Evolutionary conservation across 2,888 invertebrate species (phyloP).

Genomic region (Drosophila nr. perissopoda): DNA sequence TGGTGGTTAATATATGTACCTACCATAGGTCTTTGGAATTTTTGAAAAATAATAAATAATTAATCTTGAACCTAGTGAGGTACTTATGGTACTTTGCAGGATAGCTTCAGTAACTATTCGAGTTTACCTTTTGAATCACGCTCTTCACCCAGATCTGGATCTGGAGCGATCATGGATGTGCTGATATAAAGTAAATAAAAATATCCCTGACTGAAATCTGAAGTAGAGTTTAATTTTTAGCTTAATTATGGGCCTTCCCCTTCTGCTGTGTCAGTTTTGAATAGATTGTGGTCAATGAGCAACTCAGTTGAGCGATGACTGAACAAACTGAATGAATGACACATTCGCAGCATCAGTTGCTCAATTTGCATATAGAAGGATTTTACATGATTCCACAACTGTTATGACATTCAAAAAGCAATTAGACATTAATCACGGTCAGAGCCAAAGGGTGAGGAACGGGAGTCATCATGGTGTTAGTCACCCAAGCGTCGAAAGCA

Average conservation of each 20-base stretch:
- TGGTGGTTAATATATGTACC: too few relatives aligned
- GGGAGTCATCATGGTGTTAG: conserved; percentile 38
- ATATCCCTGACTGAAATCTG: background rate
- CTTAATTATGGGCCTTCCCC: background rate
- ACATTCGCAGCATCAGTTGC: conserved; percentile 41
- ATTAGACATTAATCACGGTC: conserved; percentile 75
- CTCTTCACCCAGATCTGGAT: background rate
- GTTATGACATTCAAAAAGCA: conserved; percentile 77
- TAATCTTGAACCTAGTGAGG: background rate
- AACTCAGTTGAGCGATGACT: conserved; percentile 20
- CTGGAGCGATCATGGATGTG: background rate
- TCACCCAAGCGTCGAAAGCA: conserved; percentile 49
- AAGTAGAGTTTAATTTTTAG: background rate
- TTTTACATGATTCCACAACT: conserved; percentile 66
- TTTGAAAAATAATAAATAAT: too few relatives aligned
- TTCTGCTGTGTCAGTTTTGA: background rate
- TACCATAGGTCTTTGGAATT: too few relatives aligned
- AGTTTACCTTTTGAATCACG: background rate
- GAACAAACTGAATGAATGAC: conserved; percentile 56
- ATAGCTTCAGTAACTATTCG: background rate
- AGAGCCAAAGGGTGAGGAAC: conserved; percentile 20
- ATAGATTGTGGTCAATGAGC: background rate
- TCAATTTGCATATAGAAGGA: conserved; percentile 69
- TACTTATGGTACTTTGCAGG: background rate
- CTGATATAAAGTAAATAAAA: background rate